phyloP scores from a whole-genome alignment of 2,888 invertebrate genomes.

The Drosophila greeni region DNA sequence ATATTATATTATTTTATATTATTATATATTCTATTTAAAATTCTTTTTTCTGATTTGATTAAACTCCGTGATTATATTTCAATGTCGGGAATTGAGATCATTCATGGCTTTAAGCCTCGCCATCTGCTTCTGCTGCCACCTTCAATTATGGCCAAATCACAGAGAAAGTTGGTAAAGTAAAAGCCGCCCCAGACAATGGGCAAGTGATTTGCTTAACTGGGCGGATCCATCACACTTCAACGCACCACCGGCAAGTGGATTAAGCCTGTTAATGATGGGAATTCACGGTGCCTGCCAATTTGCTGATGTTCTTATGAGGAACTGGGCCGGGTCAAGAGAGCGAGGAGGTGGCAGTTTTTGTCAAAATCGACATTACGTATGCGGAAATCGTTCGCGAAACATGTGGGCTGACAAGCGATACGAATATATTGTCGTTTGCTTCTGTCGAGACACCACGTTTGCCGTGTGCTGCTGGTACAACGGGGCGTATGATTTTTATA shows the following conservation, averaged over 20 bases:
- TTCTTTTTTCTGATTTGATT: background rate
- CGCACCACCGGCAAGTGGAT: conserved; percentile 61
- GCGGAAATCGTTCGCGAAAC: conserved; percentile 49
- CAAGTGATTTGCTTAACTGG: conserved; percentile 68
- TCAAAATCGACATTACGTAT: conserved; percentile 67
- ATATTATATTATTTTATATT: too few species aligned
- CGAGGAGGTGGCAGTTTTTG: conserved; percentile 61
- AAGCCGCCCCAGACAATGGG: conserved; percentile 33
- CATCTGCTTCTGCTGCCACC: conserved; percentile 4
- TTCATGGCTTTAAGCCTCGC: background rate
- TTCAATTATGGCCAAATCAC: conserved; percentile 22
- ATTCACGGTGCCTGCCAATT: conserved; percentile 35
- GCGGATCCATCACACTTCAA: conserved; percentile 52
- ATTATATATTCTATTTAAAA: background rate
- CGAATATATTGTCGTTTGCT: conserved; percentile 69
- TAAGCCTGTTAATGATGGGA: conserved; percentile 68
- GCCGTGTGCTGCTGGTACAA: conserved; percentile 64
- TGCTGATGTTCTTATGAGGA: conserved; percentile 51
- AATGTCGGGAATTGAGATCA: background rate
- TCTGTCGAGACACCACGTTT: conserved; percentile 24
- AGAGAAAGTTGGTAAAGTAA: conserved; percentile 14
- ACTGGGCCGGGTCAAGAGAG: background rate
- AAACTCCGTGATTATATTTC: conserved; percentile 4
- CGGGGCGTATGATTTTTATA: conserved; percentile 73
- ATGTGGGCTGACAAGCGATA: conserved; percentile 56